phyloP scores from a whole-genome alignment of 2,888 invertebrate genomes.

The Philereme transversata region DNA sequence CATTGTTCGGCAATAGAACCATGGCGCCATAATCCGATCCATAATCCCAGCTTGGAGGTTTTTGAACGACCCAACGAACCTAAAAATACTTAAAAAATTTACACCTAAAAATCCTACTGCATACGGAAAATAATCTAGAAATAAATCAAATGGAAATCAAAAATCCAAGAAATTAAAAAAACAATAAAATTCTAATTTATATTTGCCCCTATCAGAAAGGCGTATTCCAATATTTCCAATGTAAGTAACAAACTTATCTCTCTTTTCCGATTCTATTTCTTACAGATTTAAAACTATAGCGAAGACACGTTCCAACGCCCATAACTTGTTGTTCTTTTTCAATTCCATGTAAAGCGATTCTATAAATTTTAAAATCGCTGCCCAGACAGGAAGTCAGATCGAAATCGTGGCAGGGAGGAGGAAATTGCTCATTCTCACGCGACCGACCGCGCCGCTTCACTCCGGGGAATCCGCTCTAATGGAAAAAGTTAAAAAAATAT shows the following conservation, averaged over 20 bases:
- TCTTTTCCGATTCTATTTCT: background rate
- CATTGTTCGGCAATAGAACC: constrained; percentile 61
- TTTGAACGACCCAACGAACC: constrained; percentile 39
- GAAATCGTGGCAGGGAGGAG: constrained; percentile 78
- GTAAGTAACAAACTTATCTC: background rate
- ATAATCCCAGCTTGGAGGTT: constrained; percentile 64
- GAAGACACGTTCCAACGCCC: constrained; percentile 26
- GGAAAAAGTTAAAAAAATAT: constrained; percentile 81
- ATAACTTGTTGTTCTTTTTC: constrained; percentile 61
- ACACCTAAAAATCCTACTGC: background rate
- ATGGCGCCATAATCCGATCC: constrained; percentile 47
- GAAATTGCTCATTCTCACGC: constrained; percentile 84
- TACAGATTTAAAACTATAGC: constrained; percentile 4
- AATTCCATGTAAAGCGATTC: constrained; percentile 76
- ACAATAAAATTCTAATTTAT: too few relatives aligned
- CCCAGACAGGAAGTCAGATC: constrained; percentile 81
- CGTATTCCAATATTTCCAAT: too few relatives aligned
- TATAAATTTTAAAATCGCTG: constrained; percentile 82
- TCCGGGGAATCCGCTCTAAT: constrained; percentile 75
- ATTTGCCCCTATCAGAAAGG: too few relatives aligned
- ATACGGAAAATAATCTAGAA: too few relatives aligned
- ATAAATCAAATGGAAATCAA: too few relatives aligned
- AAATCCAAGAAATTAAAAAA: too few relatives aligned
- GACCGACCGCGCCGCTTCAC: constrained; percentile 68
- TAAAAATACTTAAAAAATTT: too few relatives aligned